Conservation (phyloP, 2,888 invertebrate genomes). For the Agonum fuliginosum region DNA sequence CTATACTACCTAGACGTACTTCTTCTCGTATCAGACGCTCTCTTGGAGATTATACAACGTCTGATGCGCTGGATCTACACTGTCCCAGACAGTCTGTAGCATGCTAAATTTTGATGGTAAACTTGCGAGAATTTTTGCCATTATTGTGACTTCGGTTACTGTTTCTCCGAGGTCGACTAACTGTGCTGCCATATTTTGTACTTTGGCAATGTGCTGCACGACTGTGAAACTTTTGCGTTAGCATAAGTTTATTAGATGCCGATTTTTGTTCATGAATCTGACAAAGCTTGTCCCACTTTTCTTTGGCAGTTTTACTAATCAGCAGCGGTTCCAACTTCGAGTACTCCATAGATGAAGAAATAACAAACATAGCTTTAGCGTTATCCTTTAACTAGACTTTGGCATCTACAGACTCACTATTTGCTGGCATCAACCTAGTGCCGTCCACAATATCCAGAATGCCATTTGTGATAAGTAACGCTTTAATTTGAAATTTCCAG, state of each 20-base stretch:
- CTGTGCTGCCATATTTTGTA: conserved; percentile 63
- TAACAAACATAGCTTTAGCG: conserved; percentile 61
- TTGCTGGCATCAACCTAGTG: conserved; percentile 22
- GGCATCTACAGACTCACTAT: background rate
- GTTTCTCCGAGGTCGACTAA: conserved; percentile 63
- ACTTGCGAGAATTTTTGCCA: conserved; percentile 64
- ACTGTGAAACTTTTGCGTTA: conserved; percentile 63
- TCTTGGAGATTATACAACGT: conserved; percentile 62
- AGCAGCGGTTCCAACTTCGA: conserved; percentile 61
- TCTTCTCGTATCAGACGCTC: conserved; percentile 63
- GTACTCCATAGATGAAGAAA: conserved; percentile 63
- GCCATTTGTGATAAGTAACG: conserved; percentile 61
- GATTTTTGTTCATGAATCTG: conserved; percentile 64
- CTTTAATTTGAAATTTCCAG: conserved; percentile 63
- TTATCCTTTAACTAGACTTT: background rate
- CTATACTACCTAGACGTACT: background rate
- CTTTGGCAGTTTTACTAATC: conserved; percentile 61
- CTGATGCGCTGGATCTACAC: conserved; percentile 54
- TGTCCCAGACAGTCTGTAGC: conserved; percentile 61
- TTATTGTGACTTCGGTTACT: conserved; percentile 60
- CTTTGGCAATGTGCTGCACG: conserved; percentile 62
- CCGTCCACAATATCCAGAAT: conserved; percentile 25
- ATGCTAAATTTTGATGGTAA: conserved; percentile 63
- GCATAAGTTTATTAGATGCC: conserved; percentile 62
- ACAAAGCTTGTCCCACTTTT: conserved; percentile 63